Base-by-base conservation (phyloP, 2,113 vertebrate genomes). In the Anarrhichthys ocellatus region DNA sequence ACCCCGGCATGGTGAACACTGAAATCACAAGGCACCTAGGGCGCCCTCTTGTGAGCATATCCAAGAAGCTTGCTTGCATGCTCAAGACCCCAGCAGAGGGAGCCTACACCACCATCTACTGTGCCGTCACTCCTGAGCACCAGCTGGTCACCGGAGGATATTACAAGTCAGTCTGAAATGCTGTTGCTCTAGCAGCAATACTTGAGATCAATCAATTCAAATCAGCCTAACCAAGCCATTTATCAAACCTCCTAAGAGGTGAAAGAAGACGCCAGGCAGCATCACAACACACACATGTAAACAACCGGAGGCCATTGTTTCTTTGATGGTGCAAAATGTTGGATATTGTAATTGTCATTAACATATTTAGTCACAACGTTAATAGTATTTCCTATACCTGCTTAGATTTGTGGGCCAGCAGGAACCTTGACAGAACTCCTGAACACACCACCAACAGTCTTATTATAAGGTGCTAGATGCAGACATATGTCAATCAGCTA, bases 1-100 rank as follows among this genome's bases (percentile, higher is more conserved):
- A 95, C 76, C 94, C 95, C 0, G 95, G 95, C 1, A 0, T 76
- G 0, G 94, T 95, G 24, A 87, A 91, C 80, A 95, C 92, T 32
- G 89, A 91, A 2, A 85, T 93, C 44, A 73, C 70, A 6, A 87
- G 92, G 48, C 88, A 94, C 71, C 10, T 94, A 11, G 56, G 67
- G 61, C 86, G 56, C 42, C 83, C 90, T 63, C 24, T 94, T 20
- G 77, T 83, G 87, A 69, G 54, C 13, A 0, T 93, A 2, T 1
- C 76, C 13, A 91, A 77, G 77, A 73, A 14, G 2, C 90, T 92
- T 42, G 18, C 75, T 24, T 87, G 80, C 18, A n/a, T 94, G 77
- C 0, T 92, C 6, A 94, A 78, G 82, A 94, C 85, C 1, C 90
- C 94, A 4, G 93, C 87, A 84, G 93, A 93, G 73, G 94, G 94